Percentiles rank a stretch among this genome's conserved stretches.
phyloP scores from a whole-genome alignment of 2,113 vertebrate genomes.

The Sinosuthora webbiana region DNA sequence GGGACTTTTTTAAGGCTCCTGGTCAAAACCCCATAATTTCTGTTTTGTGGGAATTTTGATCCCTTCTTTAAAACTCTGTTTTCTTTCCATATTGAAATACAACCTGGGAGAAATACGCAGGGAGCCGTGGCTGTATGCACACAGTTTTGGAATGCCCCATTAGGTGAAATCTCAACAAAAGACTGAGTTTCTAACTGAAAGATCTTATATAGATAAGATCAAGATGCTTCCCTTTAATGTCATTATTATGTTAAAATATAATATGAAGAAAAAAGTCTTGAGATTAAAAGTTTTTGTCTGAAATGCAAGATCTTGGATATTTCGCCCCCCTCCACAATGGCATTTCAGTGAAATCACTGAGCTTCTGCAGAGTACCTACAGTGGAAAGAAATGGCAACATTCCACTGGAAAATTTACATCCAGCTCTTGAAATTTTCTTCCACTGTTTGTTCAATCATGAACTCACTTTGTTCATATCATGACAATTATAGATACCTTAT shows the following conservation, averaged over 20 bases:
- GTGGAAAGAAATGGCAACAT: neutral
- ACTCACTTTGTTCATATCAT: neutral
- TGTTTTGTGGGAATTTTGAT: neutral
- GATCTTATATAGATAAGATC: neutral
- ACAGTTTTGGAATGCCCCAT: neutral
- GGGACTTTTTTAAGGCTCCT: neutral
- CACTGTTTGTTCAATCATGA: neutral
- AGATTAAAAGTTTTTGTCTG: neutral
- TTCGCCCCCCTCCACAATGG: accelerated
- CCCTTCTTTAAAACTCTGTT: neutral
- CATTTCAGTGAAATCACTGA: neutral
- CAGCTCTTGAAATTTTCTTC: neutral
- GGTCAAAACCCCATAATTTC: neutral
- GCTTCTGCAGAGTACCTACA: neutral
- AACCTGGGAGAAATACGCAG: neutral
- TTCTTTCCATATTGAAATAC: neutral
- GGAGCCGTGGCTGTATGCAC: neutral
- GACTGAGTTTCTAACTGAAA: neutral
- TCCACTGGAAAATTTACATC: neutral
- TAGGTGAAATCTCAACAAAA: neutral
- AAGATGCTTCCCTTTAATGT: neutral
- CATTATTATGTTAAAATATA: neutral
- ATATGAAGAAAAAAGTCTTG: neutral
- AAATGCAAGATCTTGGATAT: neutral
- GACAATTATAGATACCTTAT: neutral